A percentile compares a stretch with the other conserved stretches of the same genome.
Conservation (phyloP, 2,888 invertebrate species). For the Nysson spinosus region DNA sequence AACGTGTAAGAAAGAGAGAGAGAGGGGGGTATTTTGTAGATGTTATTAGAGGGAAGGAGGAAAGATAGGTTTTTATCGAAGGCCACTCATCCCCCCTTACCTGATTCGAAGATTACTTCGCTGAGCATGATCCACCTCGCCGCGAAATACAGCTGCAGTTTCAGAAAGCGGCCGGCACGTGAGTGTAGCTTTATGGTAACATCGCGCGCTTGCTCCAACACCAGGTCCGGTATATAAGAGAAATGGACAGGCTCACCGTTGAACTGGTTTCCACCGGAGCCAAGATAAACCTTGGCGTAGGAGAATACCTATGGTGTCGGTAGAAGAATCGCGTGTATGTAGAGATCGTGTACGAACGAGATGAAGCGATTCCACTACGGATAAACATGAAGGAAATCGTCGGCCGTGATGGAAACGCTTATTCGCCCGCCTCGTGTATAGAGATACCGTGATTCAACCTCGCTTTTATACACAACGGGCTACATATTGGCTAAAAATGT, state of each 20-base stretch:
- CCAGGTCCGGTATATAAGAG: constrained; percentile 86
- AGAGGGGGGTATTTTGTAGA: too few relatives aligned
- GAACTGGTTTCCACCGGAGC: constrained; percentile 85
- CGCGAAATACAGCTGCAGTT: constrained; percentile 88
- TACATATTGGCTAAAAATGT: too few relatives aligned
- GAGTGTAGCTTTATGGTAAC: constrained; percentile 89
- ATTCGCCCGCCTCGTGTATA: constrained; percentile 1
- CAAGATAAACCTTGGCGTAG: constrained; percentile 87
- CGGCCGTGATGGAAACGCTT: constrained; percentile 22
- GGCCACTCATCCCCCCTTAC: constrained; percentile 77
- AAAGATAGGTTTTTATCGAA: constrained; percentile 20
- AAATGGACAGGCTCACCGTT: constrained; percentile 85
- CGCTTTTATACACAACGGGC: not conserved
- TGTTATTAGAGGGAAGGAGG: not conserved
- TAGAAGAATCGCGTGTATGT: not conserved
- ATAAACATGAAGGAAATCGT: constrained; percentile 27
- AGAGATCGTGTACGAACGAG: not conserved
- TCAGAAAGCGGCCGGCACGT: constrained; percentile 86
- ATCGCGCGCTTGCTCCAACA: constrained; percentile 88
- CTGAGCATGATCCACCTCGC: constrained; percentile 91
- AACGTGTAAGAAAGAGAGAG: too few relatives aligned
- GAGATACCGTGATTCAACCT: not conserved
- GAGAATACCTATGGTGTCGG: constrained; percentile 83
- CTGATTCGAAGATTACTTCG: constrained; percentile 90
- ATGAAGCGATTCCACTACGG: constrained; percentile 24